These are phyloP conservation scores for Erebia epiphron DNA, from an alignment of 2,888 invertebrate species.

Conservation along the genomic window DNA sequence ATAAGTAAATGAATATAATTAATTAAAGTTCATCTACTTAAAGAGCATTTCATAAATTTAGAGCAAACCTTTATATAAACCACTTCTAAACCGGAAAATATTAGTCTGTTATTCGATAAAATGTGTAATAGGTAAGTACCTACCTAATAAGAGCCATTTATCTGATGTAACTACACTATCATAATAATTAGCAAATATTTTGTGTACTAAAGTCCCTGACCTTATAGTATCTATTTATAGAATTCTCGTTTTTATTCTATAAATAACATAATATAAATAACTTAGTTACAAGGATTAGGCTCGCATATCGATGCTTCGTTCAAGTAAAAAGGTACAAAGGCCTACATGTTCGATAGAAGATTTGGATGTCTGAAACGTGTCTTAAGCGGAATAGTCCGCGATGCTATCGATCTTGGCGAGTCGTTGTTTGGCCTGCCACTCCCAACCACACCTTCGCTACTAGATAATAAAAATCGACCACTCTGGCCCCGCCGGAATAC, in stretches of 20 bases:
- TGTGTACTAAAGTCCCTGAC: conserved; percentile 6
- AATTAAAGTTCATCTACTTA: too few relatives aligned
- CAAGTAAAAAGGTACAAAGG: background rate
- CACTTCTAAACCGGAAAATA: too few relatives aligned
- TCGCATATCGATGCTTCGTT: background rate
- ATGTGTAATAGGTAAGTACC: background rate
- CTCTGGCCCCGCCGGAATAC: conserved; percentile 52
- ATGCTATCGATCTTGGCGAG: conserved; percentile 70
- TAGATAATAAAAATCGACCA: conserved; percentile 80
- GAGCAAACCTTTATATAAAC: too few relatives aligned
- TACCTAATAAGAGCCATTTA: background rate
- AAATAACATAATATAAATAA: background rate
- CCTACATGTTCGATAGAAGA: background rate
- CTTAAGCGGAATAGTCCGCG: conserved; percentile 68
- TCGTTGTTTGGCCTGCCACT: conserved; percentile 74
- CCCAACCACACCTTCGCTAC: conserved; percentile 72
- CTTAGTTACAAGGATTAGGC: background rate
- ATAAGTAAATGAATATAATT: too few relatives aligned
- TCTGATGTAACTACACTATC: background rate
- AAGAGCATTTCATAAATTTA: too few relatives aligned
- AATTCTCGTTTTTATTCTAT: background rate
- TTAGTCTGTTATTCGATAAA: background rate
- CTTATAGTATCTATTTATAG: conserved; percentile 8
- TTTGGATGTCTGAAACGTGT: conserved; percentile 41
- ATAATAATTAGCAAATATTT: conserved; percentile 11